Percentiles rank a stretch among this genome's conserved stretches.
Evolutionary conservation across 2,888 invertebrate species (phyloP).

Genomic region (Sarcophaga rosellei): DNA sequence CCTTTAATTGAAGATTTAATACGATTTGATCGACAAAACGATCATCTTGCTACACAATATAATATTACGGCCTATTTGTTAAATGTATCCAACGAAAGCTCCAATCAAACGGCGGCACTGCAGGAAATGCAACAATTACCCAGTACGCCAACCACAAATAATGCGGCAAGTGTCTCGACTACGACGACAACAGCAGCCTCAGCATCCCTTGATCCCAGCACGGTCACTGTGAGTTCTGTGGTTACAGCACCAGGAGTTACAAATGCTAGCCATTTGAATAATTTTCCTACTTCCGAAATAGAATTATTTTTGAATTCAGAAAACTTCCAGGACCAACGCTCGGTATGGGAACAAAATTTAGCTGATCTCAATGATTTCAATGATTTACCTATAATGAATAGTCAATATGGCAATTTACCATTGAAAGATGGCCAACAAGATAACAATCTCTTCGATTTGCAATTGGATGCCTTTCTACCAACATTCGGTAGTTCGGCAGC

Average conservation of each 20-base stretch:
- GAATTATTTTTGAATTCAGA: conserved; percentile 79
- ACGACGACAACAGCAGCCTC: conserved; percentile 50
- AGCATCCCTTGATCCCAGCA: conserved; percentile 61
- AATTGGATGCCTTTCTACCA: conserved; percentile 74
- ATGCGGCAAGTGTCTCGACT: conserved; percentile 43
- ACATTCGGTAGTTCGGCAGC: conserved; percentile 68
- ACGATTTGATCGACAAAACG: conserved; percentile 86
- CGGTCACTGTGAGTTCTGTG: conserved; percentile 54
- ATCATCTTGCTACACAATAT: conserved; percentile 81
- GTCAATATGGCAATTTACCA: conserved; percentile 77
- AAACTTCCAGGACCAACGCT: conserved; percentile 77
- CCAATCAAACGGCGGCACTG: conserved; percentile 76
- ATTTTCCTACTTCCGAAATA: conserved; percentile 71
- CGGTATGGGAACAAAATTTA: conserved; percentile 84
- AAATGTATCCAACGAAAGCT: conserved; percentile 82
- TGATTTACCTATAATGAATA: conserved; percentile 73
- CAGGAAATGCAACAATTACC: conserved; percentile 75
- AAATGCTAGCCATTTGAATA: conserved; percentile 53
- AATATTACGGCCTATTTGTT: conserved; percentile 84
- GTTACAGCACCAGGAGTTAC: conserved; percentile 61
- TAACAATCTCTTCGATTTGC: conserved; percentile 73
- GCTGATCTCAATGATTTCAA: conserved; percentile 84
- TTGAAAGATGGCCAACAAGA: conserved; percentile 81
- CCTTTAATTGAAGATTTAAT: conserved; percentile 80
- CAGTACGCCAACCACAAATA: conserved; percentile 43